phyloP scores from a whole-genome alignment of 2,888 invertebrate species.

The Mythimna ferrago region DNA sequence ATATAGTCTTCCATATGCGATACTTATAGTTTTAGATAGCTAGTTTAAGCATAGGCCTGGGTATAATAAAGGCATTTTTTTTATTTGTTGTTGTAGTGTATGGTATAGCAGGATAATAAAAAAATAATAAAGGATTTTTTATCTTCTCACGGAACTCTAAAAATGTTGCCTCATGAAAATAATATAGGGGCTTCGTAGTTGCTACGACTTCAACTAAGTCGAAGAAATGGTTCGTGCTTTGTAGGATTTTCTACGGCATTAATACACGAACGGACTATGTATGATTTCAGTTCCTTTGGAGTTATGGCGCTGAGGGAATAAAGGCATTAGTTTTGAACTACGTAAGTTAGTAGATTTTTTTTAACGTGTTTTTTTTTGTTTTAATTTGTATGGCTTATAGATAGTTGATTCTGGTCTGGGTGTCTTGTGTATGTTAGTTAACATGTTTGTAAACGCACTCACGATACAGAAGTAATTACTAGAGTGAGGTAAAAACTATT shows the following conservation, averaged over 20 bases:
- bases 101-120: too few relatives aligned
- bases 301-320: constrained; percentile 3
- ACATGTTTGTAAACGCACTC: too few relatives aligned
- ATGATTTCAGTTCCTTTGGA: constrained; percentile 47
- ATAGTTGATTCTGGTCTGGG: too few relatives aligned
- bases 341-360: not conserved
- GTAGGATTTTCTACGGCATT: constrained; percentile 63
- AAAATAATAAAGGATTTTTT: not conserved
- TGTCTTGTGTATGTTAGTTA: too few relatives aligned
- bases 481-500: too few relatives aligned
- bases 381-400: too few relatives aligned
- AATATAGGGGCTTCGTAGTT: constrained; percentile 59
- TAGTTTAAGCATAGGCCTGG: too few relatives aligned
- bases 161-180: constrained; percentile 67
- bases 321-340: not conserved
- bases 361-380: not conserved
- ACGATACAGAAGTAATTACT: too few relatives aligned
- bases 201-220: constrained; percentile 61
- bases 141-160: constrained; percentile 12
- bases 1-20: too few relatives aligned
- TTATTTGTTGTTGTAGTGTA: too few relatives aligned
- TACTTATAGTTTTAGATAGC: too few relatives aligned
- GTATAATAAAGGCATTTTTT: too few relatives aligned
- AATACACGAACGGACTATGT: constrained; percentile 53
- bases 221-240: constrained; percentile 60